Conservation (phyloP, 2,113 vertebrate species). For the Psilopogon haemacephalus region DNA sequence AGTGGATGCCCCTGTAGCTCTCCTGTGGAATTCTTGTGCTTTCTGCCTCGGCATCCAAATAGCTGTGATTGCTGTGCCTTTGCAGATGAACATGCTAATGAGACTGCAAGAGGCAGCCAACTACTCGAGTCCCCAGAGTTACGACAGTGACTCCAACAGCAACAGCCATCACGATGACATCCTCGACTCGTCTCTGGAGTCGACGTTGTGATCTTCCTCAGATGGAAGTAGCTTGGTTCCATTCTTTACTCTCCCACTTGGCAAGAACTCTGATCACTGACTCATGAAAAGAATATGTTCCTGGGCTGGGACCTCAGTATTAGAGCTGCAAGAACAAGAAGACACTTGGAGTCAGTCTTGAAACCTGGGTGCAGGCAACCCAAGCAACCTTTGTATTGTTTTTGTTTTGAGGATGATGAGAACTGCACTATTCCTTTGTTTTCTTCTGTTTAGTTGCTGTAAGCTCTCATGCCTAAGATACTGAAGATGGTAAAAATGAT, state of each 20-base stretch:
- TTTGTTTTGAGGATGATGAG: slow-evolving; percentile 43
- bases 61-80: background rate
- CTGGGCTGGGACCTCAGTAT: slow-evolving; percentile 59
- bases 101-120: slow-evolving; percentile 95
- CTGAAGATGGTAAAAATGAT: slow-evolving; percentile 63
- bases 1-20: background rate
- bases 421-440: slow-evolving; percentile 76
- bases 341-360: slow-evolving; percentile 70
- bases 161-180: slow-evolving; percentile 95
- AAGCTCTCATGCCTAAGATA: slow-evolving; percentile 77
- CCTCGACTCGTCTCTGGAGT: slow-evolving; percentile 94
- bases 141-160: slow-evolving; percentile 97
- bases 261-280: background rate
- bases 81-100: slow-evolving; percentile 98
- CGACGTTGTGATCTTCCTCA: slow-evolving; percentile 81
- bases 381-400: slow-evolving; percentile 63
- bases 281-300: slow-evolving; percentile 1
- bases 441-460: slow-evolving; percentile 78
- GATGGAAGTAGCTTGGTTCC: background rate
- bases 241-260: background rate
- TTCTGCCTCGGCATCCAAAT: background rate
- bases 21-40: rapidly evolving
- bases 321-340: slow-evolving; percentile 69
- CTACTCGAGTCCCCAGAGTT: slow-evolving; percentile 95
- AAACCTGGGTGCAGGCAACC: slow-evolving; percentile 82